A percentile compares a stretch with the other conserved stretches of the same genome.
phyloP scores from a whole-genome alignment of 1,140 invertebrate species.

The Cydia splendana region DNA sequence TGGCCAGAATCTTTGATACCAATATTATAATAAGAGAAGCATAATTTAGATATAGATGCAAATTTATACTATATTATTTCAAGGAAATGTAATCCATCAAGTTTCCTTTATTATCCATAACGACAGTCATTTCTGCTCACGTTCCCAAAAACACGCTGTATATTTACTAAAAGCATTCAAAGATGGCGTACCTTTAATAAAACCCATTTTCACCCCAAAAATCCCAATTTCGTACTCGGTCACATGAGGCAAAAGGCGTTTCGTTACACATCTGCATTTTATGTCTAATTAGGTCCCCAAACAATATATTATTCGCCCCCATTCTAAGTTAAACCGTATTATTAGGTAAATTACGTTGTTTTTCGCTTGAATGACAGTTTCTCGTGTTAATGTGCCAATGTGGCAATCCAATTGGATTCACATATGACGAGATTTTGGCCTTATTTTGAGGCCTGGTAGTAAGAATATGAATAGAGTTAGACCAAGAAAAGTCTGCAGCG shows the following conservation, averaged over 20 bases:
- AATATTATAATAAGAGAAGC: too few relatives aligned
- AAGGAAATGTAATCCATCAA: too few relatives aligned
- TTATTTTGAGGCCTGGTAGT: neutral
- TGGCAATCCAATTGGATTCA: neutral
- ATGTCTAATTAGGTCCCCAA: neutral
- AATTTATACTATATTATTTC: too few relatives aligned
- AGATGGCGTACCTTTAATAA: neutral
- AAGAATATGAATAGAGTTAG: too few relatives aligned
- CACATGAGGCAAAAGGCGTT: neutral
- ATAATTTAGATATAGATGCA: too few relatives aligned
- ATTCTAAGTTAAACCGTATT: neutral
- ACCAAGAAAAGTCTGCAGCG: too few relatives aligned
- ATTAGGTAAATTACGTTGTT: neutral
- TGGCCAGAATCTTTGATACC: too few relatives aligned
- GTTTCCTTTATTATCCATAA: too few relatives aligned
- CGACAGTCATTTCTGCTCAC: too few relatives aligned
- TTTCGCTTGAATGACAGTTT: neutral
- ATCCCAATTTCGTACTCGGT: neutral
- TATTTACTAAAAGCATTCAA: neutral
- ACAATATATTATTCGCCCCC: neutral
- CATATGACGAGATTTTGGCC: neutral
- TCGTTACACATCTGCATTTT: constrained; percentile 24
- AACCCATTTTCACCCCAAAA: neutral
- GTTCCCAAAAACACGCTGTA: neutral
- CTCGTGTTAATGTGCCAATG: neutral